Evolutionary conservation across 2,888 invertebrate species (phyloP), one percentile per base, ranked within the genome.

Genomic region (Exephanes ischioxanthus): DNA sequence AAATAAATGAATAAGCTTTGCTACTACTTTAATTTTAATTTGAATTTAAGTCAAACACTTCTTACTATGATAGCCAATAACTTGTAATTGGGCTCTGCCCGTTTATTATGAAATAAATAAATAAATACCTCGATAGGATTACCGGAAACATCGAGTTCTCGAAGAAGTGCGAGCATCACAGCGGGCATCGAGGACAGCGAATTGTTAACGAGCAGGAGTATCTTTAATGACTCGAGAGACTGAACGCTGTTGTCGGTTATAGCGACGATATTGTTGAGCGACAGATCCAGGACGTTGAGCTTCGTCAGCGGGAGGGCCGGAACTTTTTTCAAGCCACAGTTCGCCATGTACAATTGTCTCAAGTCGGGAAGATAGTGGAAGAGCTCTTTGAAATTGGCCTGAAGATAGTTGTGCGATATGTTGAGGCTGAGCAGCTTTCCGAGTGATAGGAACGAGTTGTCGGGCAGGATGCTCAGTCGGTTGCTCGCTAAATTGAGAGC

Each of bases 331-430:
- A 98, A 96, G 87, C 97, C 97, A 94, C 97, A 96, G 92, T 96
- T 96, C 78, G 97, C 96, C 91, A 98, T 95, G 92, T 96, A 97
- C 89, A 98, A 95, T 92, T 96, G 96, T 92, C 97, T 96, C 87
- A 98, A 95, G 91, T 97, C 97, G 78, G 97, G 97, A 73, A 98
- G 96, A 94, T 98, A 97, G 92, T 98, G 97, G 92, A 98, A 97
- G 73, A 98, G 95, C 94, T 98, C 98, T 92, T 97, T 97, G 92
- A 97, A 94, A 63, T 94, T 94, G 86, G 98, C 97, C 89, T 97
- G 96, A 86, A 98, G 95, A 51, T 96, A 96, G 94, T 98, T 98
- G 88, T 96, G 96, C 89, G 97, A 97, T 72, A 98, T 95, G 94
- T 98, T 97, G 90, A 98, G 95, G 90, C 96, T 96, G 89, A 98